A percentile compares a stretch with the other conserved stretches of the same genome.
Evolutionary conservation across 2,888 invertebrate genomes (phyloP).

Genomic region (Spilarctia lutea): DNA sequence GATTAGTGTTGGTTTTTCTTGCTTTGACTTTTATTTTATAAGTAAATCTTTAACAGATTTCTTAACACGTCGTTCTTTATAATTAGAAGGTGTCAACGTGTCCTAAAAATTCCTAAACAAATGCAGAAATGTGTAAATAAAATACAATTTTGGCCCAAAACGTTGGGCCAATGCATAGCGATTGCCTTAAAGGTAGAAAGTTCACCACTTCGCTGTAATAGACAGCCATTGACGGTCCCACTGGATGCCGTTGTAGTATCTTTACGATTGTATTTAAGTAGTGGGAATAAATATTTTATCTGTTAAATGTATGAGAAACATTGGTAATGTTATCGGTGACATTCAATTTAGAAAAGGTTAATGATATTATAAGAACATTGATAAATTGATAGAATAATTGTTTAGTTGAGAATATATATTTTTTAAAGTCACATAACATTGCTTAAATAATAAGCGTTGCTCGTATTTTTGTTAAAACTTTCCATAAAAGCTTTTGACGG

Average conservation of each 20-base stretch:
- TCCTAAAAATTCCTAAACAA: too few species aligned
- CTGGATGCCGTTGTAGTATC: constrained; percentile 16
- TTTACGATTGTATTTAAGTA: constrained; percentile 21
- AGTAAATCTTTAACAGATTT: too few species aligned
- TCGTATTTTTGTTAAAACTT: background rate
- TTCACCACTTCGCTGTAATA: constrained; percentile 46
- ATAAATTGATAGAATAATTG: background rate
- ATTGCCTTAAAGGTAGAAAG: constrained; percentile 33
- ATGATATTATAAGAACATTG: constrained; percentile 1
- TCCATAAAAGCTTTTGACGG: background rate
- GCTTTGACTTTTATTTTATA: too few species aligned
- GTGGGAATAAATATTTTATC: constrained; percentile 28
- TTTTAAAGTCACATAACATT: background rate
- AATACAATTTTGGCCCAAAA: too few species aligned
- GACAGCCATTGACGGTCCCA: constrained; percentile 2
- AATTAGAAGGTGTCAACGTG: too few species aligned
- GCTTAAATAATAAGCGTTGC: too few species aligned
- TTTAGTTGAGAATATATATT: constrained; percentile 1
- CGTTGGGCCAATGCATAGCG: too few species aligned
- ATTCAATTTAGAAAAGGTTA: constrained; percentile 11
- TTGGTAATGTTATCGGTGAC: constrained; percentile 31
- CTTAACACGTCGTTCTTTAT: too few species aligned
- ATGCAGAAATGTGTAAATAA: too few species aligned
- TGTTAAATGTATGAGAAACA: constrained; percentile 16
- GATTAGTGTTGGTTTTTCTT: too few species aligned